Base-by-base conservation (phyloP, 1,140 invertebrate genomes). In the Cydia amplana region DNA sequence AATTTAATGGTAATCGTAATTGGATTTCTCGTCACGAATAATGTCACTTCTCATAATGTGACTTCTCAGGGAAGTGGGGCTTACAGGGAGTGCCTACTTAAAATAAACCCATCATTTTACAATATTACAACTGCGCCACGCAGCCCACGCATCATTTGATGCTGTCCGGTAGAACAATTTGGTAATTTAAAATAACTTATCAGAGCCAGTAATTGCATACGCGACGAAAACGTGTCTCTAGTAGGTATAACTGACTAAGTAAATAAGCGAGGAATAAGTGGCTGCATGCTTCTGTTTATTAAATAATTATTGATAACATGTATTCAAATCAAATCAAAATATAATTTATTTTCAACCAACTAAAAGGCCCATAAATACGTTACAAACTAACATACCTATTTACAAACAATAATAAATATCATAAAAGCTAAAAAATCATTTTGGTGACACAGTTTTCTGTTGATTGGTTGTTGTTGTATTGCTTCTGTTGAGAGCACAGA, bases 1-100 rank as follows among this genome's bases (percentile, higher is more conserved):
- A 60, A 60, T 60, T 60, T 60, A 60, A 60, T 60, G 55, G 20
- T 60, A 23, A 60, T 60, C 55, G 55, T 60, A 60, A 60, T 60
- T 60, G 55, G 55, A 23, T 23, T 60, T 60, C 55, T 23, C 20
- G 55, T 60, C 55, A 60, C 55, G 55, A 20, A 60, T 60, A 60
- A 60, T 20, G 32, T 32, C 32, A 32, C 32, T 32, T 5, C 4
- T 32, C 16, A 7, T 60, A 60, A 60, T 18, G 7, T 60, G 55
- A 60, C 18, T 60, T 60, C 16, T 20, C 18, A 20, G 20, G 7
- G 51, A 60, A 60, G 6, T 55, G 9, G 5, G 5, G 16, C 49
- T 6, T 51, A n/a, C 49, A 51, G 2, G 9, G 43, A 60, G 10
- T 23, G 9, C 7, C 20, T 60, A 7, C 49, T 51, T 16, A n/a